Evolutionary conservation across 1,140 invertebrate species (phyloP).

Genomic region (Zaprionus tsacasi): DNA sequence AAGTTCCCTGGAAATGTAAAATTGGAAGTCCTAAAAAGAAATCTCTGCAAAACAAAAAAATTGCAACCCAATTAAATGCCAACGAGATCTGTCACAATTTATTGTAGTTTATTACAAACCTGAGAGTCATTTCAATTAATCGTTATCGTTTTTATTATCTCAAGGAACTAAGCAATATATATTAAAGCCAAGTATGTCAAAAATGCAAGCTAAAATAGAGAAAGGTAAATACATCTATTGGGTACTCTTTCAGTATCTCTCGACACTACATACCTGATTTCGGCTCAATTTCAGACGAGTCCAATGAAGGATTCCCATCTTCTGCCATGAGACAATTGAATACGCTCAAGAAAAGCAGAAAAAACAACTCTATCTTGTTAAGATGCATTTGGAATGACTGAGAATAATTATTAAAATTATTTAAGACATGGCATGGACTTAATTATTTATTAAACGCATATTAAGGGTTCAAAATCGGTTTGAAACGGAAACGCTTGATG

Average conservation of each 20-base stretch:
- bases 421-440: background rate
- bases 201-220: slow-evolving; percentile 30
- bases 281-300: slow-evolving; percentile 11
- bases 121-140: background rate
- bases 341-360: slow-evolving; percentile 22
- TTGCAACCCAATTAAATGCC: background rate
- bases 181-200: background rate
- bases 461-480: background rate
- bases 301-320: no score
- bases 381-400: slow-evolving; percentile 23
- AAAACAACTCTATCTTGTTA: background rate
- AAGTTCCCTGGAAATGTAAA: background rate
- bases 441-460: background rate
- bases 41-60: background rate
- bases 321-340: slow-evolving; percentile 10
- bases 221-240: background rate
- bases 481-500: background rate
- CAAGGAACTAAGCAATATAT: background rate
- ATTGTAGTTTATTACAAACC: slow-evolving; percentile 31
- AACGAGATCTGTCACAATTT: slow-evolving; percentile 22
- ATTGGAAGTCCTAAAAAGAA: slow-evolving; percentile 37
- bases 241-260: background rate
- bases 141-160: background rate
- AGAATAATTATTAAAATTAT: background rate
- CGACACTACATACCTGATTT: slow-evolving; percentile 32